A percentile compares a stretch with the other conserved stretches of the same genome.
These are phyloP conservation scores for Eulemur rubriventer DNA, from an alignment of 2,797 vertebrate genomes.

Conservation along the genomic window DNA sequence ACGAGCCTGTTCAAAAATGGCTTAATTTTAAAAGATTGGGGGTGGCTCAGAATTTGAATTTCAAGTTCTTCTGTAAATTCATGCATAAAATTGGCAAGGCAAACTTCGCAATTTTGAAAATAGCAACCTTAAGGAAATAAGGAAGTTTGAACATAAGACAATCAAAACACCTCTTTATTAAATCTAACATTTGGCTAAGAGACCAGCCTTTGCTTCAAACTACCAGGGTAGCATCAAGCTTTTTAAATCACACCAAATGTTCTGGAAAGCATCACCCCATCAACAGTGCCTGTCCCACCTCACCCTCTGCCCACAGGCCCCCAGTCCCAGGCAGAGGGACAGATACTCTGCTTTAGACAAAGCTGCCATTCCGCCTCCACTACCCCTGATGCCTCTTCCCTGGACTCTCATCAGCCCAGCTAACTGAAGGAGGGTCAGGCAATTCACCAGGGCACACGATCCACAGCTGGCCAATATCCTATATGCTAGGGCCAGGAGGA, in stretches of 20 bases:
- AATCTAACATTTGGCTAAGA: background rate
- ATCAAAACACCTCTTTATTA: background rate
- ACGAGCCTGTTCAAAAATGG: background rate
- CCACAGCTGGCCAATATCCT: background rate
- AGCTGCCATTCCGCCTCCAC: background rate
- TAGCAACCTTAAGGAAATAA: background rate
- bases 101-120: background rate
- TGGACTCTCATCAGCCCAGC: background rate
- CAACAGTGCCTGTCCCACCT: background rate
- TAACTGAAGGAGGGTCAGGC: background rate
- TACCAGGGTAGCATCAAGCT: background rate
- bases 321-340: background rate
- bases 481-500: background rate
- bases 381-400: background rate
- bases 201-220: background rate
- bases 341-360: rapidly evolving
- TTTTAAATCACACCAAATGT: background rate
- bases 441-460: background rate
- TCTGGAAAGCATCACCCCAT: background rate
- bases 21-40: background rate
- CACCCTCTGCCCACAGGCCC: background rate
- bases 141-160: background rate
- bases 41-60: background rate
- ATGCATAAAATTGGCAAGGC: background rate
- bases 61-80: constrained; percentile 1